Evolutionary conservation across 1,140 invertebrate species (phyloP), one percentile per base, ranked within the genome.

Genomic region (Drosophila lacteicornis): DNA sequence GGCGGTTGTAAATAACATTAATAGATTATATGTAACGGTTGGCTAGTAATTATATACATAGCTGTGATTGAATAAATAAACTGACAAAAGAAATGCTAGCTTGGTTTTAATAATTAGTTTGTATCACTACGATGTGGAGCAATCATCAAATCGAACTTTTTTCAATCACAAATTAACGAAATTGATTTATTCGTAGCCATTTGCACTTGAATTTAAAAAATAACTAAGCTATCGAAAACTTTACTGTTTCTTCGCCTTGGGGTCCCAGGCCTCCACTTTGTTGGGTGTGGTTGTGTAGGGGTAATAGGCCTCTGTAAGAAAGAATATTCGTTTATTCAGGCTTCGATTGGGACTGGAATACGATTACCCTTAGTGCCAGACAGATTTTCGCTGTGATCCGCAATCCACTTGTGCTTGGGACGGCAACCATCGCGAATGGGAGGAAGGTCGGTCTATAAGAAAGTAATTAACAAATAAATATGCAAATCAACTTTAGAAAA

Each of bases 191-290:
- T 53, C 67, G 67, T n/a, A 67, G 22, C 59, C 36, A 56, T 71
- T 66, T 61, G 75, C 58, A 43, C 55, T 78, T 40, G 36, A 82
- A 57, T 85, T 69, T 80, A 43, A 79, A 67, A 79, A 75, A 46
- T 81, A 67, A 38, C 53, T 67, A 63, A 56, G 59, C 80, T 84
- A 86, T 55, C 46, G 55, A 71, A 71, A 49, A 36, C 61, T 51
- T 27, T 77, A 69, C 42, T 79, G 40, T 42, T 87, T 87, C 61
- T 83, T 88, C 9, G 80, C 66, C 42, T 85, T 91, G 3, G 98
- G 98, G 63, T 94, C 93, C 98, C 98, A 99, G 8, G 96, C 91
- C 93, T 98, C 93, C 40, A 99, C 95, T 94, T 99, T 99, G 3
- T 96, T 95, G 53, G 92, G 93, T 17, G 96, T 97, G 11, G 98